These are phyloP conservation scores for Pegoplata infirma DNA, from an alignment of 2,888 invertebrate genomes.

Conservation along the genomic window DNA sequence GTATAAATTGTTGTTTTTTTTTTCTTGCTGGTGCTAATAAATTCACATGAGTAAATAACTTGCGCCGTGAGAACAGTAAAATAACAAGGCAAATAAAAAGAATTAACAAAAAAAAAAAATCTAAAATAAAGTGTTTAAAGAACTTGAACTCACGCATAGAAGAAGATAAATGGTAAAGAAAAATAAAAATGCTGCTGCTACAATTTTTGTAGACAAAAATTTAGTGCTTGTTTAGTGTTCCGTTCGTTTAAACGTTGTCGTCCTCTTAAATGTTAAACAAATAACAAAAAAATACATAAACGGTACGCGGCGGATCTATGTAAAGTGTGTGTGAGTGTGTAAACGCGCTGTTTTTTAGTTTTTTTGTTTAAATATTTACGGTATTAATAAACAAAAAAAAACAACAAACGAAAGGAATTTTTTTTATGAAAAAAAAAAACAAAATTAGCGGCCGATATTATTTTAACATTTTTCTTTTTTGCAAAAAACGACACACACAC, in stretches of 20 bases:
- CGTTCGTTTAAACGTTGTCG: conserved; percentile 54
- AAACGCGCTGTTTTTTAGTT: conserved; percentile 16
- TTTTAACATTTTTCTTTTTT: neutral
- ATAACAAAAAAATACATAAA: too few relatives aligned
- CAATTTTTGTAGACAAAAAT: neutral
- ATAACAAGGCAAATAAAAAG: neutral
- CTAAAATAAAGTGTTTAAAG: conserved; percentile 25
- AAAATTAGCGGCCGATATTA: neutral
- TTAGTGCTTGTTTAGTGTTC: conserved; percentile 64
- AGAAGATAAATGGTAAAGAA: conserved; percentile 28
- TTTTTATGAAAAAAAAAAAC: neutral
- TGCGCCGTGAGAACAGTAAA: conserved; percentile 56
- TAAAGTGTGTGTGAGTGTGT: conserved; percentile 55
- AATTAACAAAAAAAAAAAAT: conserved; percentile 9
- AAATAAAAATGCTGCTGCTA: conserved; percentile 22
- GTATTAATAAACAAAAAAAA: neutral
- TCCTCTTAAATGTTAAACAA: conserved; percentile 16
- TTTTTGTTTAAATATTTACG: conserved; percentile 12
- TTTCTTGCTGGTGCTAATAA: conserved; percentile 12
- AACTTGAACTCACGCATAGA: conserved; percentile 46
- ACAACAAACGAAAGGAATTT: too few relatives aligned
- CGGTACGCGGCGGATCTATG: conserved; percentile 50
- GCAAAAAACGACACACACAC: neutral
- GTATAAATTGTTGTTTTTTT: conserved; percentile 27
- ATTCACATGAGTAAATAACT: conserved; percentile 28